These are phyloP conservation scores for Atta cephalotes DNA, from an alignment of 1,140 invertebrate genomes.

Conservation along the genomic window DNA sequence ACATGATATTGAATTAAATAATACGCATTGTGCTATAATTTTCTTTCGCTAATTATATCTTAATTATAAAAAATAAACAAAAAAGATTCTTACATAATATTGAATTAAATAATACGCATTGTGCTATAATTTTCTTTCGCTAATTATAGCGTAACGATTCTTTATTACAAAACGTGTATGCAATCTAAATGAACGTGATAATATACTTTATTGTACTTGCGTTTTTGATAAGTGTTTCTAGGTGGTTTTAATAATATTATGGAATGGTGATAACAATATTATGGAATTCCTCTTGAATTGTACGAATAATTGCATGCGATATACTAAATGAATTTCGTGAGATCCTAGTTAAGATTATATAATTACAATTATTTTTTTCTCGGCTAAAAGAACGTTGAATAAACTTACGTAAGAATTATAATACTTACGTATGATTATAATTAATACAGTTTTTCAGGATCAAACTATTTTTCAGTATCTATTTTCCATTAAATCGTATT, in stretches of 20 bases:
- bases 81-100: background rate
- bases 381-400: background rate
- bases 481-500: background rate
- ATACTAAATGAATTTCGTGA: background rate
- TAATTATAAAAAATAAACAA: slow-evolving; percentile 15
- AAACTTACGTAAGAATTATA: background rate
- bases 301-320: background rate
- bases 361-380: background rate
- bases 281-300: slow-evolving; percentile 16
- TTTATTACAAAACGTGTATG: slow-evolving; percentile 17
- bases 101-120: slow-evolving; percentile 13
- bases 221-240: slow-evolving; percentile 15
- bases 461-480: background rate
- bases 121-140: background rate
- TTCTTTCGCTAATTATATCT: background rate
- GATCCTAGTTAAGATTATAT: background rate
- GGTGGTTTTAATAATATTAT: slow-evolving; percentile 7
- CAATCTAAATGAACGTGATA: slow-evolving; percentile 31
- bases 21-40: background rate
- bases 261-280: background rate
- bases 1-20: slow-evolving; percentile 8
- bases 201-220: slow-evolving; percentile 46
- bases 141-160: background rate
- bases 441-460: background rate
- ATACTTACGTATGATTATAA: background rate